Percentiles rank a stretch among this genome's conserved stretches.
These are phyloP conservation scores for Oophaga pumilio DNA, from an alignment of 2,113 vertebrate genomes.

Conservation along the genomic window DNA sequence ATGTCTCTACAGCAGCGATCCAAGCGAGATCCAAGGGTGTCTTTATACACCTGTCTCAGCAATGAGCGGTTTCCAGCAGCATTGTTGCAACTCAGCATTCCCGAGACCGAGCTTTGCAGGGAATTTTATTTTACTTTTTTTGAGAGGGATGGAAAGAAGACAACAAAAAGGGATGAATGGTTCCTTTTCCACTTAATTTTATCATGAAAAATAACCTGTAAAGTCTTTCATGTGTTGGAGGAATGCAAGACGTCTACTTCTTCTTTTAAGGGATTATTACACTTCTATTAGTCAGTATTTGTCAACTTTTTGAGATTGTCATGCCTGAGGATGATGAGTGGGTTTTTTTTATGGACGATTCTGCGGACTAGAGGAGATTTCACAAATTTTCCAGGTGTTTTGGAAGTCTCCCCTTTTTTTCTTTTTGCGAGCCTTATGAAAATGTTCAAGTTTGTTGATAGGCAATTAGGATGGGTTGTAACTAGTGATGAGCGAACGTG, in stretches of 20 bases:
- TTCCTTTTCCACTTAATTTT: slow-evolving; percentile 1
- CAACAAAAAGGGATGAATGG: not conserved
- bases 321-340: too few relatives aligned
- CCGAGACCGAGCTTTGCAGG: slow-evolving; percentile 27
- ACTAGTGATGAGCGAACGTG: too few relatives aligned
- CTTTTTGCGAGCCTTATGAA: too few relatives aligned
- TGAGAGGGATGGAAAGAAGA: not conserved
- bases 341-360: too few relatives aligned
- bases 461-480: too few relatives aligned
- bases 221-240: not conserved
- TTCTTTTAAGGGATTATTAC: not conserved
- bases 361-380: too few relatives aligned
- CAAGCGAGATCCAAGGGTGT: slow-evolving; percentile 24
- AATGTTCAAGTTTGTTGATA: too few relatives aligned
- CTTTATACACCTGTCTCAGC: slow-evolving; percentile 57
- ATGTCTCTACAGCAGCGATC: slow-evolving; percentile 30
- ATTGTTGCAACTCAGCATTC: slow-evolving; percentile 39
- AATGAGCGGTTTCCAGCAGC: slow-evolving; percentile 8
- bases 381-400: too few relatives aligned
- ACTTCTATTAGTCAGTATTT: too few relatives aligned
- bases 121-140: slow-evolving; percentile 18
- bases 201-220: not conserved
- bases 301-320: too few relatives aligned
- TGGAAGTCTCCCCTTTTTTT: too few relatives aligned
- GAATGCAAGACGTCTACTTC: not conserved